Conservation (phyloP, 2,113 vertebrate species). For the Epinephelus cyanopodus region DNA sequence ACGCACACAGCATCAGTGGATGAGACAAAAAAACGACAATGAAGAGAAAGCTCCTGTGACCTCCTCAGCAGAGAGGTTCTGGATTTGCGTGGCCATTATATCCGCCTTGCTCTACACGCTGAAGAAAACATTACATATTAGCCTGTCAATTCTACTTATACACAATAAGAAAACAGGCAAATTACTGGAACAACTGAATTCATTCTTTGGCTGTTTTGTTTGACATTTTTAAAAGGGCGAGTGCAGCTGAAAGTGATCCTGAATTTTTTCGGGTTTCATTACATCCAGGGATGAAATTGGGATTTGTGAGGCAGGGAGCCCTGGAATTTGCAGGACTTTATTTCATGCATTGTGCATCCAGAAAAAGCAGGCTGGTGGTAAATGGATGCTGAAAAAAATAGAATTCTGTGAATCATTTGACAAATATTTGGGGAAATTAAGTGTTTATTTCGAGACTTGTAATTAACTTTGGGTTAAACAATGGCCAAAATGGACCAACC, state of each 20-base stretch:
- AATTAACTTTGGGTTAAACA: background rate
- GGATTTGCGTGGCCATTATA: conserved; percentile 50
- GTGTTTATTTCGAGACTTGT: background rate
- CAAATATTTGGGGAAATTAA: background rate
- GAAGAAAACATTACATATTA: background rate
- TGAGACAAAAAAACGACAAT: conserved; percentile 35
- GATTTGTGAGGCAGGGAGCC: background rate
- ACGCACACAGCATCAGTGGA: conserved; percentile 7
- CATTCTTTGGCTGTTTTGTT: conserved; percentile 2
- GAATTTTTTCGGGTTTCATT: background rate
- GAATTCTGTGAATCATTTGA: background rate
- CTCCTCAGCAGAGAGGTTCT: conserved; percentile 38
- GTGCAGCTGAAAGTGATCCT: background rate
- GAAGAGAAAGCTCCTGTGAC: conserved; percentile 11
- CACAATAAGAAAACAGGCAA: conserved; percentile 5
- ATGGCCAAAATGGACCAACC: background rate
- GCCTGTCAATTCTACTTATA: background rate
- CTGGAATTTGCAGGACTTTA: background rate
- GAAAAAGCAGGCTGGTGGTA: background rate
- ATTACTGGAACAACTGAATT: conserved; percentile 3
- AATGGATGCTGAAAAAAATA: background rate
- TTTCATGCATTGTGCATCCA: conserved; percentile 15
- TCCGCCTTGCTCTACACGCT: background rate
- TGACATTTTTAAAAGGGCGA: background rate
- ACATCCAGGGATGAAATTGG: background rate